Evolutionary conservation across 37 sponge, comb jelly and placozoan genomes (phyloP).

Genomic region (Eunapius fragilis): DNA sequence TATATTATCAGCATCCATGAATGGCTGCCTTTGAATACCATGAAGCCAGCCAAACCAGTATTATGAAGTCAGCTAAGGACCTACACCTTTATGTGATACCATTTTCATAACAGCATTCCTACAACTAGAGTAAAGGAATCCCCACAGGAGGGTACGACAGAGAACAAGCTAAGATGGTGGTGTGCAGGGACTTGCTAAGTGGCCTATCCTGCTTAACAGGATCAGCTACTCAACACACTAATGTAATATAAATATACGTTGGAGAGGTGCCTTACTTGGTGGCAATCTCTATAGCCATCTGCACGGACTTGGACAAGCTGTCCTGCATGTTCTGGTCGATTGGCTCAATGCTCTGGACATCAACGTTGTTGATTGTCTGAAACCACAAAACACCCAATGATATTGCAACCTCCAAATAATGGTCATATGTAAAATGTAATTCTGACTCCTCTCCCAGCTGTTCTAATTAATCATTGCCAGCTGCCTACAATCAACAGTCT

Average conservation of each 20-base stretch:
- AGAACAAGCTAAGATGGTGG: too few relatives aligned
- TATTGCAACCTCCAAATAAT: too few relatives aligned
- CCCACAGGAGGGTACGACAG: background rate
- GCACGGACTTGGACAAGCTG: slow-evolving; percentile 89
- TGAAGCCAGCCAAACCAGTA: background rate
- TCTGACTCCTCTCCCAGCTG: background rate
- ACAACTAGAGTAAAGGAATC: background rate
- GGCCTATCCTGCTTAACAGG: background rate
- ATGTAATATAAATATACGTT: background rate
- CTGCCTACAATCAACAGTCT: slow-evolving; percentile 1
- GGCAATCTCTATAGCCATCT: slow-evolving; percentile 97
- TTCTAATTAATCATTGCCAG: background rate
- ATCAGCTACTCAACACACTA: background rate
- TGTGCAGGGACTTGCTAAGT: background rate
- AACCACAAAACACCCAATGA: background rate
- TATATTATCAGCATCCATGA: background rate
- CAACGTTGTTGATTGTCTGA: slow-evolving; percentile 86
- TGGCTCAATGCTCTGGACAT: slow-evolving; percentile 93
- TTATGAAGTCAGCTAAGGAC: background rate
- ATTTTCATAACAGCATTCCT: background rate
- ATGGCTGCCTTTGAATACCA: background rate
- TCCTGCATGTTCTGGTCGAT: slow-evolving; percentile 89
- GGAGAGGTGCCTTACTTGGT: slow-evolving; percentile 57
- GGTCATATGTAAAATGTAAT: background rate
- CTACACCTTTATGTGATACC: background rate